Conservation (phyloP, 1,140 invertebrate genomes). For the Drosophila repleta region DNA sequence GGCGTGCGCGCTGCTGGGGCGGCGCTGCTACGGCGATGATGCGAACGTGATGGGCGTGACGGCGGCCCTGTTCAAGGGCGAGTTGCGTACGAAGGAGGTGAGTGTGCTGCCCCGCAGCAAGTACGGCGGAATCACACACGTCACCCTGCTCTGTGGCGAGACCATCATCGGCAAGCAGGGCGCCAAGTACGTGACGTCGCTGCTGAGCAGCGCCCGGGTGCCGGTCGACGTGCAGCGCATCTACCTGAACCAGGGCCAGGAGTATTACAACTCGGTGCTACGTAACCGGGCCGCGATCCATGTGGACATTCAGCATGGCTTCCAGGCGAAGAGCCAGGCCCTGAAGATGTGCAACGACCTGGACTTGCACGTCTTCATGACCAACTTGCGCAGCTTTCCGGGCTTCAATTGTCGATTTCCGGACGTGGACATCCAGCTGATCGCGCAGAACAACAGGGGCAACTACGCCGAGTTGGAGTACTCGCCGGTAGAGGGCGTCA, state of each 20-base stretch:
- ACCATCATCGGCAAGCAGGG: conserved; percentile 63
- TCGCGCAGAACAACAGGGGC: conserved; percentile 71
- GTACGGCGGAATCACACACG: conserved; percentile 63
- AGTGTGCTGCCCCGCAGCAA: conserved; percentile 48
- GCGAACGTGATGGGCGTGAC: conserved; percentile 13
- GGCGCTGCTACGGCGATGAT: background rate
- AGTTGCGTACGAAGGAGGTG: conserved; percentile 3
- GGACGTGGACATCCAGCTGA: conserved; percentile 57
- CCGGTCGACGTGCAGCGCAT: conserved; percentile 63
- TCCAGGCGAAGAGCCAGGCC: conserved; percentile 43
- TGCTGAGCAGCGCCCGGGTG: conserved; percentile 57
- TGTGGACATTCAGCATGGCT: conserved; percentile 59
- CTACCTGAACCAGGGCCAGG: conserved; percentile 30
- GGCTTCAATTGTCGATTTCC: conserved; percentile 65
- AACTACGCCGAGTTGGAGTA: conserved; percentile 71
- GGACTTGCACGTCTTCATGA: conserved; percentile 60
- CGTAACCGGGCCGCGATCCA: conserved; percentile 66
- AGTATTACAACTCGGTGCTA: conserved; percentile 65
- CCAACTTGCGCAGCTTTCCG: conserved; percentile 56
- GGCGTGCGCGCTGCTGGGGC: too few species aligned
- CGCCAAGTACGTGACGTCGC: conserved; percentile 53
- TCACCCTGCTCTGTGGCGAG: conserved; percentile 59
- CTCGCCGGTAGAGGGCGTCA: conserved; percentile 64
- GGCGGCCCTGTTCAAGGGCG: conserved; percentile 39
- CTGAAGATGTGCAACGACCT: conserved; percentile 65